Evolutionary conservation across 2,888 invertebrate species (phyloP), one percentile per base, ranked within the genome.

Genomic region (Argyresthia goedartella): DNA sequence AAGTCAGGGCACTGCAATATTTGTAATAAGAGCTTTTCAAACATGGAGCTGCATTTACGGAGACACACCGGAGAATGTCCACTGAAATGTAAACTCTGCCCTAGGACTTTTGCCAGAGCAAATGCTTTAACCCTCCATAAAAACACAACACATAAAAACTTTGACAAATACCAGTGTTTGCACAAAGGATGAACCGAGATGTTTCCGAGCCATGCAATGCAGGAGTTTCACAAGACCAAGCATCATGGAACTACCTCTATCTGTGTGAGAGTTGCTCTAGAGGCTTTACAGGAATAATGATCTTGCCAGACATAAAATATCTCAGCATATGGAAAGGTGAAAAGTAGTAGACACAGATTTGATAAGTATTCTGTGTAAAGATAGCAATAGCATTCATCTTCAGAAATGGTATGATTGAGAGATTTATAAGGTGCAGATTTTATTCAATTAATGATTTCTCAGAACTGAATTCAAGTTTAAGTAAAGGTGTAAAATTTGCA

Each of bases 1-100:
- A 77, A 88, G 55, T 88, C 89, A 0, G 89, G 88, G 11, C 67
- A 76, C 44, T 89, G 89, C 60, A 69, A 63, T 2, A 59, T 81
- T 34, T 89, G 89, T 58, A 67, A 69, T 10, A 89, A 88, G 60
- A 73, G 81, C 53, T 86, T 88, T 13, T 75, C 89, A 0, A 86
- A 89, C 59, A 67, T 89, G 35, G 87, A 88, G 59, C 77, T 77
- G 0, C 89, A 89, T 57, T 88, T 81, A 79, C 81, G 86, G 65
- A 80, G 78, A 47, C 89, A 89, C 55, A 88, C 87, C 0, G 89
- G 89, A 0, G 80, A 88, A 49, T 73, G 76, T 7, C 79, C 81
- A 0, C 58, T 79, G 10, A 78, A 81, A 55, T 86, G 86, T 63
- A 70, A 81, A 16, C 62, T 73, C 8, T 86, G 86, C 55, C 59